Evolutionary conservation across 2,113 vertebrate species (phyloP), one percentile per base, ranked within the genome.

Genomic region (Myrmecophaga tridactyla): DNA sequence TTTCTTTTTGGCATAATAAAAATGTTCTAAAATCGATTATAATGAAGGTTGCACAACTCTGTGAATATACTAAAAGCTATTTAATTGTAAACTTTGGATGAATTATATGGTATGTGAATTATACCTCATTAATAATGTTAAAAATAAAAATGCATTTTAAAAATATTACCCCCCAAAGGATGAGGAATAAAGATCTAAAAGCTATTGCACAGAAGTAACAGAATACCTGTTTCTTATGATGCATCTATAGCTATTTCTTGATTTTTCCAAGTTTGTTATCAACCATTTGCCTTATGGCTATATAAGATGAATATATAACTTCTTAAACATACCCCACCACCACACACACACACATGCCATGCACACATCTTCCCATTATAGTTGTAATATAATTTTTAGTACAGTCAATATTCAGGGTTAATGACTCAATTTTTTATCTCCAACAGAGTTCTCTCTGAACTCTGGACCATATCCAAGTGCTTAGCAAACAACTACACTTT

Each of bases 91-190:
- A 31, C 11, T 88, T 51, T 91, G 48, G 48, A 56, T 80, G 72
- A 80, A 72, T 53, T 75, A 4, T 43, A 34, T 41, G 48, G 62
- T 43, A 23, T 65, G 31, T 84, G n/a, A 91, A 41, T 51, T 48
- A 15, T 67, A 29, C 51, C 56, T 87, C 48, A 60, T 67, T 67
- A 78, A 58, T 84, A 21, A 51, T 89, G 23, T 84, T 73, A 63
- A 89, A 39, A 65, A 76, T 77, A n/a, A 69, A 90, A 94, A 81
- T 46, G 81, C 81, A 70, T 43, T 60, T n/a, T 36, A 93, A 82
- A 88, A 51, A 69, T n/a, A 67, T 4, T 12, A n/a, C 7, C 12
- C 43, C 46, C 0, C 25, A 92, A 82, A 56, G 70, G 69, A 76
- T 25, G 46, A 86, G 43, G 29, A 81, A 72, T 43, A 89, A 91